Base-by-base conservation (phyloP, 2,888 invertebrate genomes). In the Torymus aiolomorphi region DNA sequence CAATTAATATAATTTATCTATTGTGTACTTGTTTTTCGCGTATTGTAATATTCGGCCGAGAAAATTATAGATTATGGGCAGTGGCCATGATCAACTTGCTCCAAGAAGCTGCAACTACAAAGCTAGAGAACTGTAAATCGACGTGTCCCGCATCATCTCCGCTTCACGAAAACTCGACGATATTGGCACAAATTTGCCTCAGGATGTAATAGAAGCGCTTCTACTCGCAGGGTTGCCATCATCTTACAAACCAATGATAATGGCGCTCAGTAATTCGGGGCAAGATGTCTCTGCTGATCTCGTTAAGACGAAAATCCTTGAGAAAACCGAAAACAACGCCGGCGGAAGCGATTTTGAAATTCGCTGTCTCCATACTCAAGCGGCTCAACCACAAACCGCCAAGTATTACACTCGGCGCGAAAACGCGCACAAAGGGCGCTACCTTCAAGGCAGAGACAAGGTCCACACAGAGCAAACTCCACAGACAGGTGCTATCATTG, bases 151-250 rank as follows among this genome's bases (percentile, higher is more conserved):
- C n/a, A n/a, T 88, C 12, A 83, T 87, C 2, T 80, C 80, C 4
- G 86, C 85, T 16, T 84, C 86, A 0, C 83, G 88, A 20, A 86
- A 87, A 80, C 70, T 87, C 12, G 83, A 76, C 12, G 83, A 72
- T 10, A 83, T 86, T 8, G 83, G 85, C 11, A 83, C 87, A 24
- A 82, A 85, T n/a, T n/a, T n/a, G 52, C 78, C 86, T 12, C 59
- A 72, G 3, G 86, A 87, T 78, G 87, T 86, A 86, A 72, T 88
- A 5, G 87, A 85, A 10, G 84, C 86, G 1, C 76, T 88, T 5
- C 76, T 88, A 62, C 76, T 88, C 13, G 85, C 86, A 14, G 86
- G 86, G 20, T 65, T 87, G 13, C 84, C 86, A 18, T 85, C 86
- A 24, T 77, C 83, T 31, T 86, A 85, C 70, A 78, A 81, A 24